Base-by-base conservation (phyloP, 2,888 invertebrate species). In the Sisyra terminalis region DNA sequence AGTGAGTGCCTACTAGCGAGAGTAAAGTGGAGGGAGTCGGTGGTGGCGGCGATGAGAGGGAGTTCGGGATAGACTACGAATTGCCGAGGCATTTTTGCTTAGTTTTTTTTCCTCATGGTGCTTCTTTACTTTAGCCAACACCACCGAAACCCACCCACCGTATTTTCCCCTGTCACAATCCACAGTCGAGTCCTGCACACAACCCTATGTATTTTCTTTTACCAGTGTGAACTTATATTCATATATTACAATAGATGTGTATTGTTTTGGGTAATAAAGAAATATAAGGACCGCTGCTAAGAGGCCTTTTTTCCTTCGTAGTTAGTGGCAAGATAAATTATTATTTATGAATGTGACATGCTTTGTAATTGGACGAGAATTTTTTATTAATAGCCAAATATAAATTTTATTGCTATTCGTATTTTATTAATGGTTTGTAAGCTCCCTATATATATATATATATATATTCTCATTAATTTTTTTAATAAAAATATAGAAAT, bases 61-160 rank as follows among this genome's bases (percentile, higher is more conserved):
- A 11, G 38, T 17, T 8, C 53, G 57, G 58, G 56, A 55, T 55
- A 55, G 57, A 57, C 56, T 58, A 57, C 56, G 59, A 60, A 60
- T 60, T 59, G 59, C 57, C 46, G 50, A 50, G 49, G 51, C 52
- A 54, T 58, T 59, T 57, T 55, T 57, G 58, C 57, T 58, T 58
- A 57, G 58, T 58, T 58, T 57, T 58, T 58, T 56, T 49, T 49
- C n/a, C 46, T 38, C 10, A 15, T 34, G 34, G 34, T 34, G 11
- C 34, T 15, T 13, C 34, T 34, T 34, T 15, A 13, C 34, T 15
- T 34, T 24, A 24, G 24, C 24, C 7, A 24, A 24, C 24, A 24
- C 24, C 44, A 30, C 43, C 34, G 50, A 51, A 51, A 51, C 51
- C 53, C 55, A 55, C 55, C 55, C 52, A 51, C 17, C 16, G 34